Percentiles rank a stretch among this genome's conserved stretches.
Conservation (phyloP, 2,113 vertebrate species). For the Leptosomus discolor region DNA sequence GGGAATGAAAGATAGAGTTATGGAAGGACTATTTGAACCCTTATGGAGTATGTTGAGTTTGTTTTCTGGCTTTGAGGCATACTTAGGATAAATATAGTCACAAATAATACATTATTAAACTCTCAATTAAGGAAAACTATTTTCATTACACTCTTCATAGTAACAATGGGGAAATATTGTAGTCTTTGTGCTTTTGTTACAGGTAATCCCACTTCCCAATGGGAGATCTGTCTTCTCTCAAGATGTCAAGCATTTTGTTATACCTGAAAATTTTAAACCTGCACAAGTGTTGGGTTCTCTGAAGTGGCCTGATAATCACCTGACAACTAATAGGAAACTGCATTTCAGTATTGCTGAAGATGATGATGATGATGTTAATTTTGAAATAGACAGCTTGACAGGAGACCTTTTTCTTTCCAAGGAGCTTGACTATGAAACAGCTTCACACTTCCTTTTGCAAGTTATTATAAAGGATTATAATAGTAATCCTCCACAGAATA, state of each 20-base stretch:
- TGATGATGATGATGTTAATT: conserved; percentile 76
- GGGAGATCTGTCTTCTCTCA: conserved; percentile 36
- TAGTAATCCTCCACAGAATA: conserved; percentile 24
- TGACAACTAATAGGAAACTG: conserved; percentile 18
- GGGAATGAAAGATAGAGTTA: background rate
- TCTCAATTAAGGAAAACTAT: background rate
- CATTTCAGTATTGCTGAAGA: conserved; percentile 78
- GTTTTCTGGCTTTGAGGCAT: background rate
- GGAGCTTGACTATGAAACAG: conserved; percentile 86
- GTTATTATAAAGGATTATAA: conserved; percentile 70
- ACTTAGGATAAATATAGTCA: background rate
- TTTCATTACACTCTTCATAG: background rate
- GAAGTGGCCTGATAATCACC: conserved; percentile 30
- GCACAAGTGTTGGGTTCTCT: conserved; percentile 77
- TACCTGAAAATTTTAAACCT: conserved; percentile 83
- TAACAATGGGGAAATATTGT: background rate
- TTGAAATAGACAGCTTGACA: conserved; percentile 79
- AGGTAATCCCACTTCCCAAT: conserved; percentile 79
- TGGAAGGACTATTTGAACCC: background rate
- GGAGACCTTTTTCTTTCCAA: conserved; percentile 85
- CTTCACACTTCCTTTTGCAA: conserved; percentile 78
- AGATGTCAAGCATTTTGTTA: conserved; percentile 72
- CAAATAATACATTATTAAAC: background rate
- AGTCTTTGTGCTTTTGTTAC: conserved; percentile 17
- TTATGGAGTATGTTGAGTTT: background rate